Conservation (phyloP, 1,140 invertebrate species). For the Chelonus insularis region DNA sequence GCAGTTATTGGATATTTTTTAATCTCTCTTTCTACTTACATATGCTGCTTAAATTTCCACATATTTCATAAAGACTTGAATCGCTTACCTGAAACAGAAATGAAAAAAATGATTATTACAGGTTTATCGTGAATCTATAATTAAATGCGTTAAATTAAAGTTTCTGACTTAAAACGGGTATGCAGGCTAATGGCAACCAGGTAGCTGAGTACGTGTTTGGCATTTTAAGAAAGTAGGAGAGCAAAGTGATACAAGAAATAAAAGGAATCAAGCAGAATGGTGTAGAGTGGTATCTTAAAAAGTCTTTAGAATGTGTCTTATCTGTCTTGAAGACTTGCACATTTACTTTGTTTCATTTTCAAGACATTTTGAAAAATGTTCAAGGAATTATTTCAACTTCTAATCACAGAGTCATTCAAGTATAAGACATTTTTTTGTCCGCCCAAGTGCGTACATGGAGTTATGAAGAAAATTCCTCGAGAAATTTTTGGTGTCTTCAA, state of each 20-base stretch:
- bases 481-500: not conserved
- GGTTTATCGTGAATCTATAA: slow-evolving; percentile 19
- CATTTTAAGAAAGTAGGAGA: slow-evolving; percentile 17
- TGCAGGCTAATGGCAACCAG: slow-evolving; percentile 15
- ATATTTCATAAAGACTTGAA: not conserved
- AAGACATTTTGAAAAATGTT: no score
- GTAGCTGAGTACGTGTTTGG: slow-evolving; percentile 16
- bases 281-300: slow-evolving; percentile 2
- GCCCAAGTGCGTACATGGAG: not conserved
- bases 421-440: not conserved
- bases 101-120: slow-evolving; percentile 15
- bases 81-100: slow-evolving; percentile 35
- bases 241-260: not conserved
- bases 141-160: slow-evolving; percentile 21
- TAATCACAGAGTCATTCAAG: no score
- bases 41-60: not conserved
- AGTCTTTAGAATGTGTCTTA: slow-evolving; percentile 19
- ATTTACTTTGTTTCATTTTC: not conserved
- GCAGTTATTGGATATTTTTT: no score
- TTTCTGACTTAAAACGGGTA: slow-evolving; percentile 6
- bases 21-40: not conserved
- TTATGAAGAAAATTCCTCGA: not conserved
- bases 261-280: slow-evolving; percentile 3
- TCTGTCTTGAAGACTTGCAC: slow-evolving; percentile 18
- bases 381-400: no score